These are phyloP conservation scores for Tursiops truncatus DNA, from an alignment of 2,113 vertebrate genomes.

Conservation along the genomic window DNA sequence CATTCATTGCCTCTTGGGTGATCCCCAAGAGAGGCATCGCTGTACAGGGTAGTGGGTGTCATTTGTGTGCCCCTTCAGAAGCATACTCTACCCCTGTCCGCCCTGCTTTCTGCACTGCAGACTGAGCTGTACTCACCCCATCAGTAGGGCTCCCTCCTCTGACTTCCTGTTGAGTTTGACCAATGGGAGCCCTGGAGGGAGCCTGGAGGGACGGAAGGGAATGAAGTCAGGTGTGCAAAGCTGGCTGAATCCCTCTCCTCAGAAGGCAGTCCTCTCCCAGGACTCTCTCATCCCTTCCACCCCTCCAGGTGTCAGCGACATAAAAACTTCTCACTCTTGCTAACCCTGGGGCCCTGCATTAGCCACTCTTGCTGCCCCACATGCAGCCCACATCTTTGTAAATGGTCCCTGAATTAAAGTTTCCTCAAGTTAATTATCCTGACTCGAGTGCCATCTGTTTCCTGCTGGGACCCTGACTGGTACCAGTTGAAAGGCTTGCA, in stretches of 20 bases:
- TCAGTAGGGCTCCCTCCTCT: background rate
- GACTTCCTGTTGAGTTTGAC: background rate
- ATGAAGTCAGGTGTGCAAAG: background rate
- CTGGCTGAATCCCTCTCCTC: background rate
- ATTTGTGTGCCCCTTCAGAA: rapidly evolving
- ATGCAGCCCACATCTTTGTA: background rate
- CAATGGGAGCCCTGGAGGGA: background rate
- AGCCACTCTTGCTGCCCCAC: background rate
- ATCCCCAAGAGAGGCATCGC: background rate
- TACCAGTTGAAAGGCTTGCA: background rate
- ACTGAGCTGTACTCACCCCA: background rate
- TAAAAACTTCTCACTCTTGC: background rate
- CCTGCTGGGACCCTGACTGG: background rate
- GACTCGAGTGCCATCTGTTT: background rate
- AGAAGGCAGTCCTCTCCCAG: background rate
- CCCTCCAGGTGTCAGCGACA: background rate
- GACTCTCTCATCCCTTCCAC: background rate
- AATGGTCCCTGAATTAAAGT: background rate
- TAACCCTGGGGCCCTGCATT: background rate
- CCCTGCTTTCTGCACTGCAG: background rate
- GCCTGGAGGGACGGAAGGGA: background rate
- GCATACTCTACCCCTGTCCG: background rate
- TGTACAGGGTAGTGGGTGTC: background rate
- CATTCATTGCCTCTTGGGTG: background rate
- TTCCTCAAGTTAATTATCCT: background rate